Percentiles rank a stretch among this genome's conserved stretches.
Evolutionary conservation across 2,888 invertebrate species (phyloP).

Genomic region (Trimorus sp.): DNA sequence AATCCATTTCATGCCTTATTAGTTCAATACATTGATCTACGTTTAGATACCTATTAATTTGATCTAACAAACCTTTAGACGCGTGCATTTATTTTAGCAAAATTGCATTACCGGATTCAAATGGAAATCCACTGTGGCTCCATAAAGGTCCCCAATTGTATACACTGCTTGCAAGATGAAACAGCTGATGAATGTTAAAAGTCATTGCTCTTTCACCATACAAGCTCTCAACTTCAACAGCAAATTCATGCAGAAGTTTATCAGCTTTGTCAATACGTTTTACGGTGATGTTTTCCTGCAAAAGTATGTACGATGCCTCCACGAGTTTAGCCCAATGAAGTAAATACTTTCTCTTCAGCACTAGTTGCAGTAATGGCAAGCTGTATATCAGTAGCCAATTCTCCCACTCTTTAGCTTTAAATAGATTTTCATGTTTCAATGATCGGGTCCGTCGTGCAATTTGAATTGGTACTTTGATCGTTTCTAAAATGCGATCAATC

Average conservation of each 20-base stretch:
- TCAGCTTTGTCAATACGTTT: neutral
- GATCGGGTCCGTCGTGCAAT: constrained; percentile 36
- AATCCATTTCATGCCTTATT: neutral
- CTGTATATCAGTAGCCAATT: constrained; percentile 43
- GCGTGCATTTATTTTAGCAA: constrained; percentile 14
- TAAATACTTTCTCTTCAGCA: constrained; percentile 32
- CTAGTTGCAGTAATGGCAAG: constrained; percentile 34
- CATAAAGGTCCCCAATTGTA: constrained; percentile 6
- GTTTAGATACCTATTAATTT: constrained; percentile 6
- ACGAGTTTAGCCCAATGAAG: constrained; percentile 32
- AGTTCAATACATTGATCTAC: constrained; percentile 10
- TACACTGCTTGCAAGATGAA: constrained; percentile 8
- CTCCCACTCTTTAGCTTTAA: constrained; percentile 34
- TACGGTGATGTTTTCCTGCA: neutral
- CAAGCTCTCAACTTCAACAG: neutral
- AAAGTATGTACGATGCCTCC: constrained; percentile 25
- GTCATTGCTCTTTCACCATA: constrained; percentile 7
- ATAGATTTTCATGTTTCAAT: constrained; percentile 25
- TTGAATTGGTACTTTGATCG: constrained; percentile 26
- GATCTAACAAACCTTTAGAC: constrained; percentile 16
- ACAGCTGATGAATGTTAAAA: constrained; percentile 2
- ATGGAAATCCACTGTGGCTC: constrained; percentile 9
- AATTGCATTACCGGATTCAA: constrained; percentile 9
- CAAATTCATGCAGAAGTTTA: constrained; percentile 6
- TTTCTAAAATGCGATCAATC: constrained; percentile 16